These are phyloP conservation scores for Thecocarcelia acutangulata DNA, from an alignment of 2,888 invertebrate genomes.

Conservation along the genomic window DNA sequence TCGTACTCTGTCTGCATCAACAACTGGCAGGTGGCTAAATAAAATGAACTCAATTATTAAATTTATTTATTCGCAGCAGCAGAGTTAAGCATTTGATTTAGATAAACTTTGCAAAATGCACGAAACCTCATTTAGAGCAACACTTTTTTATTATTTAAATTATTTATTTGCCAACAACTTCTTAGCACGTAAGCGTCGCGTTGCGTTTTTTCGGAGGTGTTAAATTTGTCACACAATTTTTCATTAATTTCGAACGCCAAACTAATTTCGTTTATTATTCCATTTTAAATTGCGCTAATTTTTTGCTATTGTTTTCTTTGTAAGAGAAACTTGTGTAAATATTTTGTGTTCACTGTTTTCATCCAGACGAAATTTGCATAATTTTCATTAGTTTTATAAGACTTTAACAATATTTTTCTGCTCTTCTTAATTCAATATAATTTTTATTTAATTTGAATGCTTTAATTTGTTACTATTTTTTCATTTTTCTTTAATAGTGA, in stretches of 20 bases:
- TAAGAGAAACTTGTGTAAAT: conserved; percentile 3
- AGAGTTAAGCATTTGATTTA: conserved; percentile 11
- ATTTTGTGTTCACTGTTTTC: conserved; percentile 37
- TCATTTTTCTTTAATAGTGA: conserved; percentile 56
- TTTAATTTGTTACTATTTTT: conserved; percentile 15
- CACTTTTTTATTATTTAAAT: neutral
- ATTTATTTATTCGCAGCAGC: conserved; percentile 2
- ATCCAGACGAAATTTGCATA: conserved; percentile 45
- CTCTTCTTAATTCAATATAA: no score
- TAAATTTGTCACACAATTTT: conserved; percentile 62
- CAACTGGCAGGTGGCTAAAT: neutral
- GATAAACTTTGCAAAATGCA: conserved; percentile 43
- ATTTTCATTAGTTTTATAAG: conserved; percentile 20
- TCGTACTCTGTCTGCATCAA: conserved; percentile 42
- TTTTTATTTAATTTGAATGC: conserved; percentile 16
- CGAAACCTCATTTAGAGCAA: conserved; percentile 12
- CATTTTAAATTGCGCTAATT: conserved; percentile 4
- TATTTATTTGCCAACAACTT: neutral
- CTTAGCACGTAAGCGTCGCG: conserved; percentile 53
- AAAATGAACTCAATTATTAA: neutral
- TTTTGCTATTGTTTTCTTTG: neutral
- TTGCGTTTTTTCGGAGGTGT: no score
- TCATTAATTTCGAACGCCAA: conserved; percentile 8
- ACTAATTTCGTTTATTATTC: conserved; percentile 1
- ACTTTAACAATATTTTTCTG: no score